Conservation (phyloP, 2,113 vertebrate genomes). For the Elephantulus edwardii region DNA sequence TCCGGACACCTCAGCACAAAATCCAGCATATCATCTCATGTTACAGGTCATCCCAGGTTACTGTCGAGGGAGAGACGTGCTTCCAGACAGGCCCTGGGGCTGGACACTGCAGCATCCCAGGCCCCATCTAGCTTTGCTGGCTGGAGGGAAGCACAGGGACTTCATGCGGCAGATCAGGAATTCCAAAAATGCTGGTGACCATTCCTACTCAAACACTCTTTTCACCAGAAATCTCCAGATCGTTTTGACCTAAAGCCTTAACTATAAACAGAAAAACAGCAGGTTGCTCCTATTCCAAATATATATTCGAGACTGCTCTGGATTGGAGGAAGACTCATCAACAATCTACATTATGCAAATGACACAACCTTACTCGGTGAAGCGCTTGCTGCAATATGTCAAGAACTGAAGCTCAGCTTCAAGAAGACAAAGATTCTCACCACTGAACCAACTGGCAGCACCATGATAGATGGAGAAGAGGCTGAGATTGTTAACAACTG, state of each 20-base stretch:
- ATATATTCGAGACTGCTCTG: too few species aligned
- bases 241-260: not conserved
- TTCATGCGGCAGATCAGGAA: not conserved
- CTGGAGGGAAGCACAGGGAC: not conserved
- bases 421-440: too few species aligned
- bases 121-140: not conserved
- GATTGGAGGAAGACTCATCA: not conserved
- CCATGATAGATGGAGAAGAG: too few species aligned
- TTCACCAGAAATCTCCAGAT: not conserved
- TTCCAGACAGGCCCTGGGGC: not conserved
- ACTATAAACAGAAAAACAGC: not conserved
- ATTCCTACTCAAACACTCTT: not conserved
- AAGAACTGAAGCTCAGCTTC: too few species aligned
- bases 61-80: not conserved
- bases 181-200: accelerated
- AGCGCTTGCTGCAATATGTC: too few species aligned
- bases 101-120: accelerated
- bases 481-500: too few species aligned
- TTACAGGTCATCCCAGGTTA: accelerated
- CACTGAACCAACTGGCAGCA: too few species aligned
- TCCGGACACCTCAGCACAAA: not conserved
- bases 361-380: too few species aligned
- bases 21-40: accelerated
- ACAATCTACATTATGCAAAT: too few species aligned
- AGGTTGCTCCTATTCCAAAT: too few species aligned